Evolutionary conservation across 2,888 invertebrate genomes (phyloP).

Genomic region (Eupeodes luniger): DNA sequence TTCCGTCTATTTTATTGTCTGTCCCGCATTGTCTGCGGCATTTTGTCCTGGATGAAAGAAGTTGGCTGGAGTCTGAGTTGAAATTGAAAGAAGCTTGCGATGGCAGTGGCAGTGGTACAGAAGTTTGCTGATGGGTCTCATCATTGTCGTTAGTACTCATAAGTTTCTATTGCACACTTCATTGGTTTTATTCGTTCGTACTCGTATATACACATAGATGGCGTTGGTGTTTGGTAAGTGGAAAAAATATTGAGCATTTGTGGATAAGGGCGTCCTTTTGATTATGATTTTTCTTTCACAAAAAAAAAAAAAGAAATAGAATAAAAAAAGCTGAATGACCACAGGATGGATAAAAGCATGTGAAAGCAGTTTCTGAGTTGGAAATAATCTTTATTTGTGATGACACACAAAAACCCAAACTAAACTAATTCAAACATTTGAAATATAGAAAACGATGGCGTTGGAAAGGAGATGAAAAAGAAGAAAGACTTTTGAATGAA

Average conservation of each 20-base stretch:
- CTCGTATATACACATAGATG: constrained; percentile 25
- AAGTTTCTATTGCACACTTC: constrained; percentile 49
- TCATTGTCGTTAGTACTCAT: constrained; percentile 58
- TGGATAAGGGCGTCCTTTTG: constrained; percentile 21
- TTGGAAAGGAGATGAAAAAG: not conserved
- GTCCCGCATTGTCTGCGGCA: constrained; percentile 15
- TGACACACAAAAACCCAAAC: constrained; percentile 2
- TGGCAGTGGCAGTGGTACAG: constrained; percentile 14
- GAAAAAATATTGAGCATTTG: constrained; percentile 42
- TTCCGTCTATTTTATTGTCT: constrained; percentile 62
- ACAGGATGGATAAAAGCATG: constrained; percentile 30
- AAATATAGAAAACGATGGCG: constrained; percentile 2
- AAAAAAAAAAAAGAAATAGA: not conserved
- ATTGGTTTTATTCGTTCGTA: constrained; percentile 50
- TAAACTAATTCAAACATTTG: constrained; percentile 25
- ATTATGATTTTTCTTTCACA: constrained; percentile 10
- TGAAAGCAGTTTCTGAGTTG: constrained; percentile 47
- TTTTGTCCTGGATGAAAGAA: not conserved
- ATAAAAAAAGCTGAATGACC: constrained; percentile 29
- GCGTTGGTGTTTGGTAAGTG: constrained; percentile 10
- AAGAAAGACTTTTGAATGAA: not conserved
- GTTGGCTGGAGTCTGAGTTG: not conserved
- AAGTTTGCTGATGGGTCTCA: constrained; percentile 38
- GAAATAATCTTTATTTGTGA: constrained; percentile 38
- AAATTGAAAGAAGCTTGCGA: constrained; percentile 11